Base-by-base conservation (phyloP, 2,113 vertebrate genomes). In the Sylvia atricapilla region DNA sequence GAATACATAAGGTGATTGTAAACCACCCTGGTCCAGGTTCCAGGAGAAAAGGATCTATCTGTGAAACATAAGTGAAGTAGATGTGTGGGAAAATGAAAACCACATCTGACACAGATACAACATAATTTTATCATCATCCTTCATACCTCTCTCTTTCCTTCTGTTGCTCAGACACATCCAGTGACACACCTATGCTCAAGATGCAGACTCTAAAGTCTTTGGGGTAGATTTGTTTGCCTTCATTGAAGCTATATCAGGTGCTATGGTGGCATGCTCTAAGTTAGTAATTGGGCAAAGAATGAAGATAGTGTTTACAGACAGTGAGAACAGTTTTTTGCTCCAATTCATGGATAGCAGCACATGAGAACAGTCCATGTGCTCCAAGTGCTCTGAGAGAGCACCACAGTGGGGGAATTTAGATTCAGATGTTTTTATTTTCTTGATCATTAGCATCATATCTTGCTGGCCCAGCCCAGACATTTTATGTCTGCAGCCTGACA, bases 401-500 rank as follows among this genome's bases (percentile, higher is more conserved):
- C 15, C 20, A 60, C 1, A 1, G 23, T 59, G 25, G 25, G 81
- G 20, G 15, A 68, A 66, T 63, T 19, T 37, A 22, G 14, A 82
- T 78, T 81, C 49, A 72, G 21, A 22, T 33, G 15, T 30, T 80
- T 88, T 64, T 22, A 72, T 84, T 77, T 89, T 64, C 90, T 86
- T 7, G 2, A n/a, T 35, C 52, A 68, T 53, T 82, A 90, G 2
- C 22, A 68, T 53, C n/a, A 28, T 11, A 53, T 44, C 23, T n/a
- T 49, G 64, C 30, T 67, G 50, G 21, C 37, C 75, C 52, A 67
- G 59, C 30, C 52, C 30, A 74, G 39, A 12, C 6, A 1, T 59
- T 81, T 95, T 39, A 27, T 25, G 44, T n/a, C 60, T 94, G 74
- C 53, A 91, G 62, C 56, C 77, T 82, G 83, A 89, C 68, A 87